A percentile compares a stretch with the other conserved stretches of the same genome.
These are phyloP conservation scores for Notothenia coriiceps DNA, from an alignment of 2,113 vertebrate genomes.

Conservation along the genomic window DNA sequence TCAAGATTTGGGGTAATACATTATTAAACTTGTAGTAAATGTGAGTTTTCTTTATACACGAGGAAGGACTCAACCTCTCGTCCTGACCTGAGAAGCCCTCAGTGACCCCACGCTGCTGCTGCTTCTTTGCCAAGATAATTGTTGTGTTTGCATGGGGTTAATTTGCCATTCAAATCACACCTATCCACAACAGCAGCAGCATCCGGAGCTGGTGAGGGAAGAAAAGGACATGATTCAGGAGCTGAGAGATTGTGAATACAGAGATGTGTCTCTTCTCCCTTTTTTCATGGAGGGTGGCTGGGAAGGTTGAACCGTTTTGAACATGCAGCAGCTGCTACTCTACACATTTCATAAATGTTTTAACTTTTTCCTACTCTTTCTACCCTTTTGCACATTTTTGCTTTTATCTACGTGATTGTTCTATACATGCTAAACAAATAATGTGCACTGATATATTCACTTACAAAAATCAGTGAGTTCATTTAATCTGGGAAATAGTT, in stretches of 20 bases:
- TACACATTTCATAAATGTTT: neutral
- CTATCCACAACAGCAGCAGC: conserved; percentile 64
- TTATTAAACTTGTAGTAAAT: neutral
- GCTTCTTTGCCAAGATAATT: conserved; percentile 22
- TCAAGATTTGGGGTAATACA: neutral
- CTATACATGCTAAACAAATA: too few species aligned
- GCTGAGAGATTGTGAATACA: neutral
- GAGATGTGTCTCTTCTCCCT: neutral
- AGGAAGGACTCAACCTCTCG: neutral
- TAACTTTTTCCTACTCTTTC: neutral
- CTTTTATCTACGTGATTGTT: neutral
- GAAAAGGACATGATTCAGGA: conserved; percentile 32
- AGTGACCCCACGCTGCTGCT: neutral
- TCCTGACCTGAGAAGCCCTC: conserved; percentile 9
- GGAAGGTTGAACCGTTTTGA: neutral
- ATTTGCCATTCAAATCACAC: conserved; percentile 77
- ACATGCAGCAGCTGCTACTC: neutral
- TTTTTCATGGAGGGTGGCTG: neutral
- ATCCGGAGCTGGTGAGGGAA: conserved; percentile 44
- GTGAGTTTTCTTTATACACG: neutral
- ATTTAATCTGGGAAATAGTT: neutral
- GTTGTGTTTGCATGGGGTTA: conserved; percentile 57
- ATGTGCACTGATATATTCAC: neutral
- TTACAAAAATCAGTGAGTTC: neutral
- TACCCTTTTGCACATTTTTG: neutral